A percentile compares a stretch with the other conserved stretches of the same genome.
Evolutionary conservation across 2,888 invertebrate species (phyloP).

Genomic region (Neoaliturus tenellus): DNA sequence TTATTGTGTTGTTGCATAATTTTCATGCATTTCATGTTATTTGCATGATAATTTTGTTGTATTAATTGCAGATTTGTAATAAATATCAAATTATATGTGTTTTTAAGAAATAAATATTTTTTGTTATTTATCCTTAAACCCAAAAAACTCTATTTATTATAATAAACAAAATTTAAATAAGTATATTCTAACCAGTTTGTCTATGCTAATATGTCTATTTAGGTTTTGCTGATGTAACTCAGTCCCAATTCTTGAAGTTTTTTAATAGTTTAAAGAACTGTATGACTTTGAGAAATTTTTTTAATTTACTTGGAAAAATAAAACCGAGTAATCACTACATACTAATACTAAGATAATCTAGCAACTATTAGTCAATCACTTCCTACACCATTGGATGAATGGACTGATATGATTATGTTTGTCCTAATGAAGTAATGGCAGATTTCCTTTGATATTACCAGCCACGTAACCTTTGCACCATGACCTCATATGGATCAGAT

Average conservation of each 20-base stretch:
- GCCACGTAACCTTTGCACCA: constrained; percentile 20
- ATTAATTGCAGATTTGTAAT: constrained; percentile 38
- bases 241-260: not conserved
- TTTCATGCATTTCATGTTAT: constrained; percentile 42
- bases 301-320: not conserved
- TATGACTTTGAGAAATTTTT: not conserved
- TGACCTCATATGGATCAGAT: constrained; percentile 31
- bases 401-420: not conserved
- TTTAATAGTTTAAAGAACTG: not conserved
- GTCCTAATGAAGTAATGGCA: constrained; percentile 37
- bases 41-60: constrained; percentile 49
- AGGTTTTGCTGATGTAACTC: not conserved
- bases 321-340: no score
- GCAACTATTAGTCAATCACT: not conserved
- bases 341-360: no score
- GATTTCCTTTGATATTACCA: constrained; percentile 31
- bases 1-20: constrained; percentile 42
- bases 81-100: constrained; percentile 45
- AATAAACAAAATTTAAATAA: no score
- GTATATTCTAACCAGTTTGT: no score
- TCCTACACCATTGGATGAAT: not conserved
- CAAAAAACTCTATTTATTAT: not conserved
- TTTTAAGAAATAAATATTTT: constrained; percentile 15
- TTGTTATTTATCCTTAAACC: not conserved
- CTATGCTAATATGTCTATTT: not conserved